Evolutionary conservation across 2,113 vertebrate genomes (phyloP).

Genomic region (Muscicapa adusta): DNA sequence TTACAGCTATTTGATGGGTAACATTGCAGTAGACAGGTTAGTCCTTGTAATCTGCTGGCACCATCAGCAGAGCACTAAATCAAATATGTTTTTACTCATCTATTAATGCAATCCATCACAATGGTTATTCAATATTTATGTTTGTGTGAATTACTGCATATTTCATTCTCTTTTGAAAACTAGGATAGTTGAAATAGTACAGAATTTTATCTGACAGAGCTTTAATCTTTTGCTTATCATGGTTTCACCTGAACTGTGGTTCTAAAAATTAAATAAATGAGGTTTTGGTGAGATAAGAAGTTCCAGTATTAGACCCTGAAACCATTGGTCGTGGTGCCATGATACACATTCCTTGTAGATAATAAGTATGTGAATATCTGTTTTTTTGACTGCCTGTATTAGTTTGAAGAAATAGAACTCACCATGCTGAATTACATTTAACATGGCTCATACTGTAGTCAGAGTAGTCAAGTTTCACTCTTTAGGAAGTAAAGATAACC

Average conservation of each 20-base stretch:
- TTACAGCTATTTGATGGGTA: neutral
- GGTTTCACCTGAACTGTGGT: neutral
- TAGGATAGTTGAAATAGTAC: constrained; percentile 31
- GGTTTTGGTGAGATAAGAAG: neutral
- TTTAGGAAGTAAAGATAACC: neutral
- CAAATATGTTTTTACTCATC: neutral
- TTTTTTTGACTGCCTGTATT: neutral
- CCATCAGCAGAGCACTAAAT: constrained; percentile 31
- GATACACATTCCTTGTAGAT: neutral
- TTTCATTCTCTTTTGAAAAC: constrained; percentile 45
- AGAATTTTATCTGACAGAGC: constrained; percentile 17
- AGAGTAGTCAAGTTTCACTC: neutral
- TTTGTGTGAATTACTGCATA: constrained; percentile 10
- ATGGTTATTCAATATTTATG: constrained; percentile 53
- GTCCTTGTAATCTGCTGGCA: constrained; percentile 25
- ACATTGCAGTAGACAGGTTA: neutral
- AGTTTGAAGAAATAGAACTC: neutral
- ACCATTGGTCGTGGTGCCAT: neutral
- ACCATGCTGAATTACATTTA: neutral
- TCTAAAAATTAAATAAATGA: neutral
- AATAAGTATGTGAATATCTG: neutral
- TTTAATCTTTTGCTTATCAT: constrained; percentile 36
- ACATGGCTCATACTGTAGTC: neutral
- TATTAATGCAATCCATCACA: constrained; percentile 39
- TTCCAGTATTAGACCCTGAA: neutral